These are phyloP conservation scores for Pseudomyrmex dendroicus DNA, from an alignment of 1,140 invertebrate species.

Conservation along the genomic window DNA sequence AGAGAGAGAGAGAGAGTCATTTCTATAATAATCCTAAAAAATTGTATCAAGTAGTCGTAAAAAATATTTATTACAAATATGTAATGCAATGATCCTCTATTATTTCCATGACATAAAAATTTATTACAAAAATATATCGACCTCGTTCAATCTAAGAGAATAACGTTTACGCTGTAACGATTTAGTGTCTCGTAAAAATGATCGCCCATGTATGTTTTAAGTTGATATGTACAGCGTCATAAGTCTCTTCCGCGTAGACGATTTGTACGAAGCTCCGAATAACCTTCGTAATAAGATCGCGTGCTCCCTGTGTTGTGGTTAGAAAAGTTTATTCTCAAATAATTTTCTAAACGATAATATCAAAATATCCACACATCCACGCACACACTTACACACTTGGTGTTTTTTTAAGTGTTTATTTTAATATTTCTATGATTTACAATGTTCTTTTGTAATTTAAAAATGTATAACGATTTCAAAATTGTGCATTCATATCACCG, in stretches of 20 bases:
- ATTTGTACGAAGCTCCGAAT: slow-evolving; percentile 1
- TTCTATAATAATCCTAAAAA: neutral
- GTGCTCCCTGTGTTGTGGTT: neutral
- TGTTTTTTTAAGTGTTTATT: neutral
- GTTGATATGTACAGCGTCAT: neutral
- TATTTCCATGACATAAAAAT: slow-evolving; percentile 6
- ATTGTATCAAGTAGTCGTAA: slow-evolving; percentile 4
- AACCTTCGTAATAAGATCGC: slow-evolving; percentile 28
- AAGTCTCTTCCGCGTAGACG: neutral
- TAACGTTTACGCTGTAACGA: neutral
- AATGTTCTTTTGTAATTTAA: neutral
- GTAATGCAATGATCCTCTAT: neutral
- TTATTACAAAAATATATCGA: slow-evolving; percentile 5
- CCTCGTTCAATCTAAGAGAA: neutral
- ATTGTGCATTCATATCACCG: neutral
- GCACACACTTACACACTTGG: neutral
- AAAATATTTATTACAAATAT: slow-evolving; percentile 18
- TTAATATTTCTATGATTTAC: too few species aligned
- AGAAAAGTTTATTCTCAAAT: slow-evolving; percentile 12
- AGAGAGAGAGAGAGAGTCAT: too few species aligned
- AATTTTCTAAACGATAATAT: neutral
- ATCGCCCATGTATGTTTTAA: neutral
- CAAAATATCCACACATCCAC: too few species aligned
- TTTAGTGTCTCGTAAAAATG: slow-evolving; percentile 9
- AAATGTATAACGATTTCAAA: neutral